These are phyloP conservation scores for Amphipyra berbera DNA, from an alignment of 2,888 invertebrate species.

Conservation along the genomic window DNA sequence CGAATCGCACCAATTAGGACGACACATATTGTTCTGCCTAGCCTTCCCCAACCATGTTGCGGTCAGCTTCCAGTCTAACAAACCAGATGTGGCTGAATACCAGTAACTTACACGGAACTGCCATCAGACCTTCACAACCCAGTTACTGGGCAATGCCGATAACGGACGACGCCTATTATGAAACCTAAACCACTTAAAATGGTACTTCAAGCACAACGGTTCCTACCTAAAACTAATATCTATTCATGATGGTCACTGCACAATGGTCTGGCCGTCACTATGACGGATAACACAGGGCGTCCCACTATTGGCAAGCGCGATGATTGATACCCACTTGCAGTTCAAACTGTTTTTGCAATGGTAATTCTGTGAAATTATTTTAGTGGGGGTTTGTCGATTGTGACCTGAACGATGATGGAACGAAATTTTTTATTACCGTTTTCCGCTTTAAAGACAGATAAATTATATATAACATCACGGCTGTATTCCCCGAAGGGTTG, in stretches of 20 bases:
- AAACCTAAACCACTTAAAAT: not conserved
- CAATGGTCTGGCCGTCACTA: conserved; percentile 29
- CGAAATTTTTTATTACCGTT: not conserved
- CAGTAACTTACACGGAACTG: too few relatives aligned
- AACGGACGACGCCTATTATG: too few relatives aligned
- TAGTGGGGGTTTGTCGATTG: conserved; percentile 2
- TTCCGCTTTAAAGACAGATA: not conserved
- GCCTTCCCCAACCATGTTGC: too few relatives aligned
- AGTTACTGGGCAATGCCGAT: too few relatives aligned
- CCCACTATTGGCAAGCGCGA: conserved; percentile 57
- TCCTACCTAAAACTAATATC: conserved; percentile 26
- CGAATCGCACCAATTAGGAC: too few relatives aligned
- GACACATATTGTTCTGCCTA: too few relatives aligned
- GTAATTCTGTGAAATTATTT: conserved; percentile 29
- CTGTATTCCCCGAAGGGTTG: too few relatives aligned
- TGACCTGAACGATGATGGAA: conserved; percentile 13
- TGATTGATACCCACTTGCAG: conserved; percentile 62
- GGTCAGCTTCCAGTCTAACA: too few relatives aligned
- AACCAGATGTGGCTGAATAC: too few relatives aligned
- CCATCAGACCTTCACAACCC: too few relatives aligned
- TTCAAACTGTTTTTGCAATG: conserved; percentile 37
- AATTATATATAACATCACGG: too few relatives aligned
- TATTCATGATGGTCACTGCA: not conserved
- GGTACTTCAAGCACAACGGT: not conserved
- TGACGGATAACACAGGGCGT: conserved; percentile 38